Evolutionary conservation across 37 sponge, comb jelly and placozoan genomes (phyloP).

Genomic region (Ephydatia muelleri): DNA sequence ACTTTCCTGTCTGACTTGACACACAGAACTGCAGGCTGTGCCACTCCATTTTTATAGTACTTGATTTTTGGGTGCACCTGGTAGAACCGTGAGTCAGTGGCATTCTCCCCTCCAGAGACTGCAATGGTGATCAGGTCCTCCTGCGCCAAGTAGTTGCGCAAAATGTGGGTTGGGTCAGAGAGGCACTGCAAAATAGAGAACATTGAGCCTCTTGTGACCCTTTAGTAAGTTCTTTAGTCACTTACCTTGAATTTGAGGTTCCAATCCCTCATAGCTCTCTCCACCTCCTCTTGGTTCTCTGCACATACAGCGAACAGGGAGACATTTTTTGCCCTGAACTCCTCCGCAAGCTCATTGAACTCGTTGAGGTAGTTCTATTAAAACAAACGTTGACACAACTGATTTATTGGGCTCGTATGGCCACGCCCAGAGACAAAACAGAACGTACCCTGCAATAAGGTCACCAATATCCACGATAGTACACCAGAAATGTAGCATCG

Average conservation of each 20-base stretch:
- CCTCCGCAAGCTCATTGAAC: constrained; percentile 77
- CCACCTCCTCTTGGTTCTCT: constrained; percentile 49
- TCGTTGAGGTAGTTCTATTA: constrained; percentile 83
- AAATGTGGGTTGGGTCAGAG: constrained; percentile 67
- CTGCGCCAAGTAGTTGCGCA: constrained; percentile 68
- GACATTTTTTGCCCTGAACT: constrained; percentile 70
- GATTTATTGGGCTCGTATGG: neutral
- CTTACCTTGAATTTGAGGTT: constrained; percentile 45
- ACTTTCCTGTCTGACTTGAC: constrained; percentile 36
- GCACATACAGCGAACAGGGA: constrained; percentile 75
- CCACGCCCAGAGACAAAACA: neutral
- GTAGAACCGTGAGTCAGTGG: constrained; percentile 68
- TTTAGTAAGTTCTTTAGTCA: neutral
- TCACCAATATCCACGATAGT: constrained; percentile 90
- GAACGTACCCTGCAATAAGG: constrained; percentile 84
- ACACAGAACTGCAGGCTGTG: constrained; percentile 79
- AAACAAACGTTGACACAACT: neutral
- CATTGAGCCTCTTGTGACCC: neutral
- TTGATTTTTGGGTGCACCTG: constrained; percentile 68
- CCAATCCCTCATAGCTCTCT: constrained; percentile 51
- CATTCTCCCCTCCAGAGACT: constrained; percentile 65
- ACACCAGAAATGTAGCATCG: constrained; percentile 74
- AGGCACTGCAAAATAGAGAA: constrained; percentile 40
- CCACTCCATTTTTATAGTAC: constrained; percentile 70
- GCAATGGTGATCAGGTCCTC: constrained; percentile 31